Evolutionary conservation across 1,140 invertebrate genomes (phyloP), one percentile per base, ranked within the genome.

Genomic region (Pararge aegeria): DNA sequence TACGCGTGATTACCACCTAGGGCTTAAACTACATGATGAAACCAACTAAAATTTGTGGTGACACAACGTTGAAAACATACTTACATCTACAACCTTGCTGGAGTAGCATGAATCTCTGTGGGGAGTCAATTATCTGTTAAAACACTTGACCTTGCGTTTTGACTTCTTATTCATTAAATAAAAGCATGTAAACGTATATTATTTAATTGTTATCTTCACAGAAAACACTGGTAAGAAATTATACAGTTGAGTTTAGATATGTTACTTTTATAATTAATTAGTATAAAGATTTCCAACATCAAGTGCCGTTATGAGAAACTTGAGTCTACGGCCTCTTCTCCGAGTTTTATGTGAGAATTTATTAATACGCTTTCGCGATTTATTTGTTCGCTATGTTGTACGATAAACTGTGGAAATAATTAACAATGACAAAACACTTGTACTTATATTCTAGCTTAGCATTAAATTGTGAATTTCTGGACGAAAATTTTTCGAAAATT

Each of bases 101-200:
- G n/a, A n/a, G n/a, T n/a, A n/a, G n/a, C n/a, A n/a, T n/a, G n/a
- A n/a, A n/a, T n/a, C n/a, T n/a, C n/a, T n/a, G n/a, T n/a, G n/a
- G n/a, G n/a, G n/a, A n/a, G n/a, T n/a, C n/a, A n/a, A n/a, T n/a
- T n/a, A n/a, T n/a, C n/a, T n/a, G n/a, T n/a, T n/a, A n/a, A 73
- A 66, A 66, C 61, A 71, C 65, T 72, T 67, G 73, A 70, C 75
- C 70, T 64, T 64, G 60, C 61, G 34, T 24, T 68, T 73, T 73
- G 72, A 79, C 68, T 68, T 73, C 72, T 64, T 73, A 76, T 71
- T 65, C 73, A 75, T 77, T 46, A 42, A 7, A 27, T 27, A 9
- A 1, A 9, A 27, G 27, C 5, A 27, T 27, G 5, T 27, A 9
- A 7, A 9, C 27, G 5, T 27, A 5, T n/a, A n/a, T n/a, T n/a